Evolutionary conservation across 2,888 invertebrate genomes (phyloP).

Genomic region (Charanyca ferruginea): DNA sequence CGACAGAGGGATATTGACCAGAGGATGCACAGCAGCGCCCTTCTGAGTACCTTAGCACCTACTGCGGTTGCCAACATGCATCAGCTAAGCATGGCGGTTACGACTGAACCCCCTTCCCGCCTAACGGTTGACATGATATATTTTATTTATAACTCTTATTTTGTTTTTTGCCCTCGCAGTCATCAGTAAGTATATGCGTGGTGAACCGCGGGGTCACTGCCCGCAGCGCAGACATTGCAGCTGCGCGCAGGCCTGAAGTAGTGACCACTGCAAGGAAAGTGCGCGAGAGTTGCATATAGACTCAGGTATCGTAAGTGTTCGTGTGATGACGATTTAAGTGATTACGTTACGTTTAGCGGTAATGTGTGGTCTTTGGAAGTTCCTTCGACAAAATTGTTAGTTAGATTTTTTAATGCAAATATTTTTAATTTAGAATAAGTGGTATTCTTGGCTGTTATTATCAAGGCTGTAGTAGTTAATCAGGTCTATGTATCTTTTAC

Average conservation of each 20-base stretch:
- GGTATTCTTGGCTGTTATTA: too few relatives aligned
- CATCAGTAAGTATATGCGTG: conserved; percentile 93
- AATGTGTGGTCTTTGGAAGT: conserved; percentile 25
- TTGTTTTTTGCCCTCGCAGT: conserved; percentile 83
- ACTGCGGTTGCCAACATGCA: too few relatives aligned
- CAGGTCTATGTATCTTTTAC: too few relatives aligned
- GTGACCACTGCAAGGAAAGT: conserved; percentile 95
- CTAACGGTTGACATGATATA: too few relatives aligned
- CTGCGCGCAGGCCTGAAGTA: conserved; percentile 94
- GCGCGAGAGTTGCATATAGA: conserved; percentile 97
- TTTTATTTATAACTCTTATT: not conserved
- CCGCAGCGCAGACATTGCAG: conserved; percentile 89
- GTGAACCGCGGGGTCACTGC: conserved; percentile 92
- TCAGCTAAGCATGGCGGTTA: too few relatives aligned
- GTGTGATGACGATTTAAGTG: conserved; percentile 22
- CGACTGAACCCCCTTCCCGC: too few relatives aligned
- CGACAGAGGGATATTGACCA: too few relatives aligned
- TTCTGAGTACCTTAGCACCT: too few relatives aligned
- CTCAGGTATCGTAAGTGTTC: conserved; percentile 7
- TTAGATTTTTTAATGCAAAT: conserved; percentile 28
- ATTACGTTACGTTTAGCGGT: not conserved
- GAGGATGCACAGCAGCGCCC: too few relatives aligned
- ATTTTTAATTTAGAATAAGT: not conserved
- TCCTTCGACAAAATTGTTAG: conserved; percentile 5
- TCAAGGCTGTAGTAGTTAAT: too few relatives aligned